These are phyloP conservation scores for Drosophila merina DNA, from an alignment of 2,888 invertebrate genomes.

Conservation along the genomic window DNA sequence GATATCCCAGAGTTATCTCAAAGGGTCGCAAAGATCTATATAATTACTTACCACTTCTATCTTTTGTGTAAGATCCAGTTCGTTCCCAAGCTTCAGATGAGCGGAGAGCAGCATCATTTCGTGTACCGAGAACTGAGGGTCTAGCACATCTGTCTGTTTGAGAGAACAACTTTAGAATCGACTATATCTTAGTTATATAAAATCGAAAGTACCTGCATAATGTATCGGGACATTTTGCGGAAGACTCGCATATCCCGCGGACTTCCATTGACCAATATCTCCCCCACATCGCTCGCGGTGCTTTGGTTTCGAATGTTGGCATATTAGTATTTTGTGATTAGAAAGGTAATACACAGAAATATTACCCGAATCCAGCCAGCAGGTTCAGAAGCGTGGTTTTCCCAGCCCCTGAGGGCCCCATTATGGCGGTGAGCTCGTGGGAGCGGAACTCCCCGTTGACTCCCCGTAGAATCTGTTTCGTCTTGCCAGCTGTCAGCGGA, in stretches of 20 bases:
- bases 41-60: constrained; percentile 87
- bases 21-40: too few relatives aligned
- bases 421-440: constrained; percentile 94
- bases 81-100: constrained; percentile 92
- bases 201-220: constrained; percentile 89
- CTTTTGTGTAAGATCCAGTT: constrained; percentile 87
- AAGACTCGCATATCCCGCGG: constrained; percentile 91
- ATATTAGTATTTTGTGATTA: not conserved
- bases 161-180: not conserved
- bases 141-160: constrained; percentile 88
- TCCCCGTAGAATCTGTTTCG: constrained; percentile 90
- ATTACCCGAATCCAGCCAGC: constrained; percentile 95
- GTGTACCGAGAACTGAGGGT: constrained; percentile 93
- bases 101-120: constrained; percentile 96
- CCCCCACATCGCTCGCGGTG: constrained; percentile 88
- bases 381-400: constrained; percentile 96
- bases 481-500: constrained; percentile 85
- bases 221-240: constrained; percentile 95
- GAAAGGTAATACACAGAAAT: constrained; percentile 46
- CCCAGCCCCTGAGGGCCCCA: constrained; percentile 97
- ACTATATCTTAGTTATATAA: not conserved
- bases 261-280: constrained; percentile 91
- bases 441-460: constrained; percentile 93
- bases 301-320: constrained; percentile 83
- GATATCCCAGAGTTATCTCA: too few relatives aligned